phyloP scores from a whole-genome alignment of 2,113 vertebrate species.

The Caloenas nicobarica region DNA sequence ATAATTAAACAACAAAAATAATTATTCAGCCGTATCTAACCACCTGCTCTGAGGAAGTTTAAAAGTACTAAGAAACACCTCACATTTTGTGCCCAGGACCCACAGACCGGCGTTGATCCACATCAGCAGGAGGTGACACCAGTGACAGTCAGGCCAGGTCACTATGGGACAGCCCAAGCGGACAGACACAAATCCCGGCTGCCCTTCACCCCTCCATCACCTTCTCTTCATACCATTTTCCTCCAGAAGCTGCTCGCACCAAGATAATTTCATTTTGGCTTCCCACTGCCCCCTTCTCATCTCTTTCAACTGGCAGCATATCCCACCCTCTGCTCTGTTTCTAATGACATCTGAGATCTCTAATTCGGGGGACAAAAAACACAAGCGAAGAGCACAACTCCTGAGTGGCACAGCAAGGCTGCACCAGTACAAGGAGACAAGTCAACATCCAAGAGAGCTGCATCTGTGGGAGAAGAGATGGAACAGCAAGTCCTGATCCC shows the following conservation, averaged over 20 bases:
- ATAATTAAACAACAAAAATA: slow-evolving; percentile 22
- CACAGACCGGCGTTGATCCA: background rate
- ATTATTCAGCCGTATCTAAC: background rate
- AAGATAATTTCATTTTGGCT: background rate
- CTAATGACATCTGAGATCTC: background rate
- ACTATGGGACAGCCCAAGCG: fast-evolving
- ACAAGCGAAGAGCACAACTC: background rate
- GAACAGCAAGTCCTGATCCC: background rate
- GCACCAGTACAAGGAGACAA: background rate
- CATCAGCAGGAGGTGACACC: background rate
- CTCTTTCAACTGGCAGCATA: background rate
- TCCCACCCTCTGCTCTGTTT: background rate
- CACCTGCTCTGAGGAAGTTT: background rate
- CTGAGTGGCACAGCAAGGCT: background rate
- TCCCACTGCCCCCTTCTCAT: background rate
- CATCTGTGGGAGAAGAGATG: background rate
- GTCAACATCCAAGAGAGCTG: background rate
- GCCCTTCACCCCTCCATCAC: fast-evolving
- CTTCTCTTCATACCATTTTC: background rate
- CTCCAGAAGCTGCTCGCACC: background rate
- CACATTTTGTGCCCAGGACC: background rate
- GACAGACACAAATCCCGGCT: background rate
- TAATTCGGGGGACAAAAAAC: background rate
- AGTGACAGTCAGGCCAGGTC: background rate
- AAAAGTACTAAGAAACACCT: background rate